Evolutionary conservation across 2,888 invertebrate genomes (phyloP).

Genomic region (Drosophila austrosaltans): DNA sequence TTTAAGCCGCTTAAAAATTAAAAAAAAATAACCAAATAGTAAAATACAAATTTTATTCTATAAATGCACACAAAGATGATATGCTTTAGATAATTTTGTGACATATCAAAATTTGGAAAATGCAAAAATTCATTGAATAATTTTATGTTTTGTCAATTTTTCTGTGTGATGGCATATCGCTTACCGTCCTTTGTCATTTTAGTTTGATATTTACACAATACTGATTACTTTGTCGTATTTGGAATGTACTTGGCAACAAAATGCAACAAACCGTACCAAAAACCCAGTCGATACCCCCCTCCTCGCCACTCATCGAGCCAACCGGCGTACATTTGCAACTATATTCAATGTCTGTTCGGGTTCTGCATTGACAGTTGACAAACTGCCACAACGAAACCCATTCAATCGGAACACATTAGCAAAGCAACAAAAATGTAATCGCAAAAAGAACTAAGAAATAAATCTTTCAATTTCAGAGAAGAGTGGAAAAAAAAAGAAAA

Average conservation of each 20-base stretch:
- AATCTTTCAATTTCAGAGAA: slow-evolving; percentile 82
- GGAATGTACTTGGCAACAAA: slow-evolving; percentile 61
- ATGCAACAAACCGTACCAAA: slow-evolving; percentile 29
- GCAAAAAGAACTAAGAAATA: slow-evolving; percentile 77
- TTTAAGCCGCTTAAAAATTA: slow-evolving; percentile 32
- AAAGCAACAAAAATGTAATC: slow-evolving; percentile 66
- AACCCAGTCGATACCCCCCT: neutral
- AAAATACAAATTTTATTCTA: neutral
- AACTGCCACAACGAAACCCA: slow-evolving; percentile 64
- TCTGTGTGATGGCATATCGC: slow-evolving; percentile 41
- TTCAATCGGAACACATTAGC: slow-evolving; percentile 76
- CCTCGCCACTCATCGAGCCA: neutral
- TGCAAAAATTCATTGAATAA: neutral
- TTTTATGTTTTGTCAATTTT: slow-evolving; percentile 1
- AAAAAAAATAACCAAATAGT: neutral
- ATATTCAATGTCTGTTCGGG: slow-evolving; percentile 53
- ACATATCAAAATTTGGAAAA: neutral
- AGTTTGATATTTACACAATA: slow-evolving; percentile 49
- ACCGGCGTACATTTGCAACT: slow-evolving; percentile 29
- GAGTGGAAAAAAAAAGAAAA: slow-evolving; percentile 49
- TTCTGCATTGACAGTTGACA: slow-evolving; percentile 72
- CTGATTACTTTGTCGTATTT: slow-evolving; percentile 62
- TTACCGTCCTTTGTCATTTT: slow-evolving; percentile 48
- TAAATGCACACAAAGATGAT: neutral
- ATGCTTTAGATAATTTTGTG: neutral